Evolutionary conservation across 2,113 vertebrate genomes (phyloP).

Genomic region (Prochilodus magdalenae): DNA sequence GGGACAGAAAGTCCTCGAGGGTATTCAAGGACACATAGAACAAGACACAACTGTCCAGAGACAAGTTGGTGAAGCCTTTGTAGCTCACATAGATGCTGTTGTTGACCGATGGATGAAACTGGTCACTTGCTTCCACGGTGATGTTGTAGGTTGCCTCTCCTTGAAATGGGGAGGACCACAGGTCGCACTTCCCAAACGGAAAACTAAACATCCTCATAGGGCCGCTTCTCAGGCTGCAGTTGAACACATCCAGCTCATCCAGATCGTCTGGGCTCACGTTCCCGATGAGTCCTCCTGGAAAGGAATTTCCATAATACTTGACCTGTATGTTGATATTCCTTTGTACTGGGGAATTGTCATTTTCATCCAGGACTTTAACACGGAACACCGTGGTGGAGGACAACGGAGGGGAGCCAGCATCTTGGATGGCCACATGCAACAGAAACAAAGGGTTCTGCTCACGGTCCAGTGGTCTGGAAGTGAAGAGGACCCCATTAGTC

Average conservation of each 20-base stretch:
- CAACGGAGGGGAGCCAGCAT: constrained; percentile 72
- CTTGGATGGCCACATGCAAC: constrained; percentile 68
- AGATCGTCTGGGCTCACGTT: constrained; percentile 73
- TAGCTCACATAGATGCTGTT: constrained; percentile 78
- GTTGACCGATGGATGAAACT: constrained; percentile 73
- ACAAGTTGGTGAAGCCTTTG: constrained; percentile 77
- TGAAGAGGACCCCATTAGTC: constrained; percentile 73
- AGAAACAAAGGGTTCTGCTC: constrained; percentile 63
- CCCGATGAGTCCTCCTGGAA: constrained; percentile 76
- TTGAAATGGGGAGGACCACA: constrained; percentile 75
- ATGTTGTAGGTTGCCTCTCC: constrained; percentile 77
- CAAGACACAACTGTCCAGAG: constrained; percentile 76
- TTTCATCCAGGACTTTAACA: constrained; percentile 75
- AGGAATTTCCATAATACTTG: constrained; percentile 79
- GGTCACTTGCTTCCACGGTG: constrained; percentile 74
- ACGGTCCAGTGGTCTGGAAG: constrained; percentile 68
- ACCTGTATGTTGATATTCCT: constrained; percentile 77
- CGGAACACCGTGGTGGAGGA: constrained; percentile 72
- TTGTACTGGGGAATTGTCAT: constrained; percentile 72
- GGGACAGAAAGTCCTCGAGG: constrained; percentile 73
- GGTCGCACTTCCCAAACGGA: constrained; percentile 72
- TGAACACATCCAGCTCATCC: constrained; percentile 72
- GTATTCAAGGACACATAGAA: constrained; percentile 71
- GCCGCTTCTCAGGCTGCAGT: constrained; percentile 72
- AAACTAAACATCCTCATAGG: constrained; percentile 72